Base-by-base conservation (phyloP, 2,888 invertebrate genomes). In the Petrophora chlorosata region DNA sequence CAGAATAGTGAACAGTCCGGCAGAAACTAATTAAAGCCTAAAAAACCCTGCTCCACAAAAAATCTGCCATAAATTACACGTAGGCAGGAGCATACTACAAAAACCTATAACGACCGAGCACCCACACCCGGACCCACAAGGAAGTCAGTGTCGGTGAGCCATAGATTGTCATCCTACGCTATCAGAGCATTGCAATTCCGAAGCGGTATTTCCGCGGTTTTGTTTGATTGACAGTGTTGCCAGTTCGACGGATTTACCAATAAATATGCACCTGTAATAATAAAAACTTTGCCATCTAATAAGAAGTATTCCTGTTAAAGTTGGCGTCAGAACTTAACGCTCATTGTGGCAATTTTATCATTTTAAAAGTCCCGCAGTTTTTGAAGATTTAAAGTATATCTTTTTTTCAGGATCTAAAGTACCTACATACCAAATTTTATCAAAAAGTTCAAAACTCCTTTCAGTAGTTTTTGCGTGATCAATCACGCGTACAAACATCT, bases 61-160 rank as follows among this genome's bases (percentile, higher is more conserved):
- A 49, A 42, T 10, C 19, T 7, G 10, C 12, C 10, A 41, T 25
- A 35, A 48, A 38, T 10, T 19, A 33, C 26, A 38, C 29, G 46
- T 46, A 47, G 47, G 47, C 36, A 12, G 34, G 30, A 32, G 32
- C 13, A 5, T 17, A 33, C 28, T 13, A 42, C 48, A 54, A 53
- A 56, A 56, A 54, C 41, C 49, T 49, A 30, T 40, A 48, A 51
- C 39, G 45, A 49, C 39, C 32, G 15, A 9, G 59, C 60, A 54
- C 63, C 63, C 53, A 63, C 63, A 48, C 56, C 12, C n/a, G 36
- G 17, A 13, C 49, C 46, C 34, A 58, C 61, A 35, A 59, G 61
- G 63, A 61, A 63, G 53, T 53, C 16, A 49, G 40, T 53, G 53
- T 53, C 16, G 47, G 40, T 53, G 56, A 54, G 58, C 36, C 46